These are phyloP conservation scores for Meta bourneti DNA, from an alignment of 2,888 invertebrate genomes.

Conservation along the genomic window DNA sequence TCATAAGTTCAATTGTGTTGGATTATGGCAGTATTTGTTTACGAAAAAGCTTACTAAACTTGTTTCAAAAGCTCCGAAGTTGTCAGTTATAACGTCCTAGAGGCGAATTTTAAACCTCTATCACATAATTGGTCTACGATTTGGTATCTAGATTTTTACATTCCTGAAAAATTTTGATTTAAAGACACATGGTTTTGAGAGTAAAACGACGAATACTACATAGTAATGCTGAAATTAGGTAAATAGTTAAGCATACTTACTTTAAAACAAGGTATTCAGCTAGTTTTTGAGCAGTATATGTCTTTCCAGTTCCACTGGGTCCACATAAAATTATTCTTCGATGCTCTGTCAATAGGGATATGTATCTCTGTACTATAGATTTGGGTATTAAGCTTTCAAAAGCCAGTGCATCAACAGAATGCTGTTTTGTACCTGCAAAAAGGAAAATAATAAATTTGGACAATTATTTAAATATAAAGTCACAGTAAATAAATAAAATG, in stretches of 20 bases:
- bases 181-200: background rate
- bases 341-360: slow-evolving; percentile 94
- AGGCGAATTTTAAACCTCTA: no score
- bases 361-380: slow-evolving; percentile 95
- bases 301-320: slow-evolving; percentile 97
- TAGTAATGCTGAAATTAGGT: background rate
- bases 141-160: background rate
- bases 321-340: slow-evolving; percentile 96
- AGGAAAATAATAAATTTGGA: background rate
- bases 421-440: slow-evolving; percentile 86
- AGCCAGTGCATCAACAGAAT: slow-evolving; percentile 94
- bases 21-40: no score
- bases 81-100: no score
- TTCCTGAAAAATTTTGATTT: background rate
- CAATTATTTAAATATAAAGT: slow-evolving; percentile 3
- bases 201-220: background rate
- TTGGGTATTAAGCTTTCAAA: slow-evolving; percentile 98
- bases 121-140: no score
- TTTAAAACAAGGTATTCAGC: slow-evolving; percentile 91
- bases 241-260: slow-evolving; percentile 68
- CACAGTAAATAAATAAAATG: background rate
- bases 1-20: no score
- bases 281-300: slow-evolving; percentile 94
- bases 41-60: background rate
- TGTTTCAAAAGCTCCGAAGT: background rate